Evolutionary conservation across 1,140 invertebrate species (phyloP).

Genomic region (Galendromus occidentalis): DNA sequence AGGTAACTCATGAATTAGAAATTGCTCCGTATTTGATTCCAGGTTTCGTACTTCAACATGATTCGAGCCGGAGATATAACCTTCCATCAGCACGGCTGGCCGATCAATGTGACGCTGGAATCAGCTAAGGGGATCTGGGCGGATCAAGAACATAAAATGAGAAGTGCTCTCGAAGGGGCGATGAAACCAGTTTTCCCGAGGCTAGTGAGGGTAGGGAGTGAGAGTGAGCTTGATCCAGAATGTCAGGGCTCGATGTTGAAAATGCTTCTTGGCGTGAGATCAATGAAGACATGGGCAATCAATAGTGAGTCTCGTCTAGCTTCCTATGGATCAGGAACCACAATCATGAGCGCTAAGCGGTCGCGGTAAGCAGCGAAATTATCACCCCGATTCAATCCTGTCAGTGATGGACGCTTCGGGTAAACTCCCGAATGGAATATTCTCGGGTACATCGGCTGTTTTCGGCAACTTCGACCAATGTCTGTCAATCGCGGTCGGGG

Average conservation of each 20-base stretch:
- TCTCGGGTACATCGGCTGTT: not conserved
- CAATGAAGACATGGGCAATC: slow-evolving; percentile 1
- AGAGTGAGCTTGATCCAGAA: not conserved
- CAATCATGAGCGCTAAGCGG: too few relatives aligned
- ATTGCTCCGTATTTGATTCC: not conserved
- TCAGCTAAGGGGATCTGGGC: not conserved
- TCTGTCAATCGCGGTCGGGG: not conserved
- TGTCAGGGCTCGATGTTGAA: not conserved
- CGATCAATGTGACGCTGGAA: not conserved
- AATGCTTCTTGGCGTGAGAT: not conserved
- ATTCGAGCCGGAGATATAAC: slow-evolving; percentile 1
- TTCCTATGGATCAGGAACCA: too few relatives aligned
- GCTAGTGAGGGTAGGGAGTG: not conserved
- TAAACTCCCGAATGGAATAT: not conserved
- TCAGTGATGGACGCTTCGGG: not conserved
- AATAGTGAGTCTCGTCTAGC: not conserved
- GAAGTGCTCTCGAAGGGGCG: not conserved
- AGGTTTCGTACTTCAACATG: slow-evolving; percentile 6
- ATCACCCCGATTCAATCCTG: not conserved
- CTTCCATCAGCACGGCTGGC: slow-evolving; percentile 9
- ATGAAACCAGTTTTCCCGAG: slow-evolving; percentile 1
- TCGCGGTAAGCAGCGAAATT: too few relatives aligned
- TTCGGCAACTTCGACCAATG: not conserved
- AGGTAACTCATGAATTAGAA: too few relatives aligned
- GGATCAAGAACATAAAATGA: not conserved